A percentile compares a stretch with the other conserved stretches of the same genome.
These are phyloP conservation scores for Araneus ventricosus DNA, from an alignment of 1,140 invertebrate species.

Conservation along the genomic window DNA sequence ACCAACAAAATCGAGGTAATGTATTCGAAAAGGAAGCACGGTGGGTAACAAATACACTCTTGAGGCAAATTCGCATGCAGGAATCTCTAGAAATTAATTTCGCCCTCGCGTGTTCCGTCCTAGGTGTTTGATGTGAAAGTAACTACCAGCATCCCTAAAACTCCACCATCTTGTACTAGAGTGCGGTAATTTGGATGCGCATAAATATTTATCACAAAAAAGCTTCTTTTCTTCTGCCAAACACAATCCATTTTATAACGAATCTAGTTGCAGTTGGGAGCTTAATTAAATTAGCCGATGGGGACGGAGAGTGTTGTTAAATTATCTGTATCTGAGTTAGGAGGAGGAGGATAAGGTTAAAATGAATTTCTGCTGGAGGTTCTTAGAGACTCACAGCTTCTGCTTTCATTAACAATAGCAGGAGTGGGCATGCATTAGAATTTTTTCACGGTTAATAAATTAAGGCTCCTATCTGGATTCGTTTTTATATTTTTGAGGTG, in stretches of 20 bases:
- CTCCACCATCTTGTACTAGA: background rate
- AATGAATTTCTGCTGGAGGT: background rate
- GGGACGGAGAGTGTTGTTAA: background rate
- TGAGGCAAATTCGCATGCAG: background rate
- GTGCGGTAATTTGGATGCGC: conserved; percentile 41
- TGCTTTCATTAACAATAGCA: background rate
- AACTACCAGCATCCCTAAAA: background rate
- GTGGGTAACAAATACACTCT: background rate
- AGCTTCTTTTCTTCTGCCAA: background rate
- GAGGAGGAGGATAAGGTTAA: background rate
- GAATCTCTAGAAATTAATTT: conserved; percentile 28
- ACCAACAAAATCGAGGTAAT: conserved; percentile 16
- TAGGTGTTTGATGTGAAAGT: background rate
- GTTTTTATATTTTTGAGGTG: too few species aligned
- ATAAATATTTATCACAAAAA: conserved; percentile 54
- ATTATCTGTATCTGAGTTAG: background rate
- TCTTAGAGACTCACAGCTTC: background rate
- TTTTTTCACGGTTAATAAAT: too few species aligned
- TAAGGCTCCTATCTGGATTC: too few species aligned
- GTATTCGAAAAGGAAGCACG: background rate
- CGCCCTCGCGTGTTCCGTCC: background rate
- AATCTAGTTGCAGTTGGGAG: background rate
- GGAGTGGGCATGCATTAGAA: too few species aligned
- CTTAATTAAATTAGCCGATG: conserved; percentile 30
- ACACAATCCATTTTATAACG: conserved; percentile 52